phyloP scores from a whole-genome alignment of 2,113 vertebrate genomes.

The Bufo gargarizans region DNA sequence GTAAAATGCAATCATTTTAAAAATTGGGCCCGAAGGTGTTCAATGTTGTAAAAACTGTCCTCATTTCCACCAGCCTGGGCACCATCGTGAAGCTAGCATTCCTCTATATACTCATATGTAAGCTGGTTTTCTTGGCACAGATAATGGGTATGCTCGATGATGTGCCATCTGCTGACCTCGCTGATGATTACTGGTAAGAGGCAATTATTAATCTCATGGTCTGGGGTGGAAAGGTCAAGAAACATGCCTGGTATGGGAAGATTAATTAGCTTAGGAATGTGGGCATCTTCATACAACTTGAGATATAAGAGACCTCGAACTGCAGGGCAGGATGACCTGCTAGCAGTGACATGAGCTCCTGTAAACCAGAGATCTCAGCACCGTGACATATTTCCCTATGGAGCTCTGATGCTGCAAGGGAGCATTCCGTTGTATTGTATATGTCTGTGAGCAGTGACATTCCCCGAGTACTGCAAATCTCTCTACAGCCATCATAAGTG shows the following conservation, averaged over 20 bases:
- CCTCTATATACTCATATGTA: neutral
- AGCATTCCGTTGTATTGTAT: neutral
- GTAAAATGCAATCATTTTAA: no score
- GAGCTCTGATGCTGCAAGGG: neutral
- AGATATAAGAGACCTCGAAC: neutral
- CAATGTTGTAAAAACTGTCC: no score
- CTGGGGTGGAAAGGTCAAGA: neutral
- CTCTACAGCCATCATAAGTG: neutral
- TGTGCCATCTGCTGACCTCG: neutral
- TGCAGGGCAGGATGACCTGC: no score
- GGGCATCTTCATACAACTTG: neutral
- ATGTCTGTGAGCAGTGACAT: neutral
- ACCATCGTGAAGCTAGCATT: neutral
- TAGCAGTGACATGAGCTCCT: conserved; percentile 2
- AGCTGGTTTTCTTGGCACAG: neutral
- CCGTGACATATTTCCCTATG: conserved; percentile 6
- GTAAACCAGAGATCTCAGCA: neutral
- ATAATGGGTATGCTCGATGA: no score
- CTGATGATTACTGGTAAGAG: neutral
- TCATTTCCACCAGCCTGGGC: no score
- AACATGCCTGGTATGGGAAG: neutral
- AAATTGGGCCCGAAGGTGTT: no score
- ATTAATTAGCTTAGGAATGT: neutral
- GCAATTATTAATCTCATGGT: neutral
- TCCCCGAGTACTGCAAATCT: neutral